Evolutionary conservation across 2,797 vertebrate genomes (phyloP).

Genomic region (Avahi laniger): DNA sequence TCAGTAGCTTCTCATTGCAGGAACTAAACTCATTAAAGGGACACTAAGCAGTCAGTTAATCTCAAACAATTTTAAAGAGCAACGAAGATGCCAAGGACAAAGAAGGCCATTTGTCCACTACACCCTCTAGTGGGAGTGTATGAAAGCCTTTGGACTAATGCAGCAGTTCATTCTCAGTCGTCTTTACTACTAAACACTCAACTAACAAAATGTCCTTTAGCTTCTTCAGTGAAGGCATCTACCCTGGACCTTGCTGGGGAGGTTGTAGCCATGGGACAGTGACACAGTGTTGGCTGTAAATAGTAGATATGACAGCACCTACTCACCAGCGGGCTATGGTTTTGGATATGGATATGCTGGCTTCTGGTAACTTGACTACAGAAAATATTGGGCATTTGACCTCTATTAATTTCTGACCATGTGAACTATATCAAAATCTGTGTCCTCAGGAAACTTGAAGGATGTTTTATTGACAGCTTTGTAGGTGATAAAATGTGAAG

Average conservation of each 20-base stretch:
- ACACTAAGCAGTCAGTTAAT: neutral
- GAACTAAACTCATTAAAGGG: neutral
- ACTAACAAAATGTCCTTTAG: neutral
- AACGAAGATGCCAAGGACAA: neutral
- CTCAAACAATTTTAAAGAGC: slow-evolving; percentile 25
- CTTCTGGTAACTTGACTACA: neutral
- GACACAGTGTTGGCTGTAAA: neutral
- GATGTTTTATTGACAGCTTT: neutral
- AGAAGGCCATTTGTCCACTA: neutral
- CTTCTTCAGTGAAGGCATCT: neutral
- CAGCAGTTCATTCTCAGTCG: neutral
- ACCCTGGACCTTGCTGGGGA: neutral
- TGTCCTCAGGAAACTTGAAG: neutral
- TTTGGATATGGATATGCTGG: neutral
- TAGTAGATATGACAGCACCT: neutral
- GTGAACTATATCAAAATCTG: neutral
- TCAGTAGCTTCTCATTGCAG: neutral
- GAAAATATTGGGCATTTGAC: neutral
- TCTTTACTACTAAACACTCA: neutral
- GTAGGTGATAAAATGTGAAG: neutral
- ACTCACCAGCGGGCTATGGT: neutral
- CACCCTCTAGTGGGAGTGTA: neutral
- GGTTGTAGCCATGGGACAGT: neutral
- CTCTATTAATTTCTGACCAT: neutral
- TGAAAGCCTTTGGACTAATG: neutral